Percentiles rank a stretch among this genome's conserved stretches.
Conservation (phyloP, 2,113 vertebrate species). For the Trachemys scripta region DNA sequence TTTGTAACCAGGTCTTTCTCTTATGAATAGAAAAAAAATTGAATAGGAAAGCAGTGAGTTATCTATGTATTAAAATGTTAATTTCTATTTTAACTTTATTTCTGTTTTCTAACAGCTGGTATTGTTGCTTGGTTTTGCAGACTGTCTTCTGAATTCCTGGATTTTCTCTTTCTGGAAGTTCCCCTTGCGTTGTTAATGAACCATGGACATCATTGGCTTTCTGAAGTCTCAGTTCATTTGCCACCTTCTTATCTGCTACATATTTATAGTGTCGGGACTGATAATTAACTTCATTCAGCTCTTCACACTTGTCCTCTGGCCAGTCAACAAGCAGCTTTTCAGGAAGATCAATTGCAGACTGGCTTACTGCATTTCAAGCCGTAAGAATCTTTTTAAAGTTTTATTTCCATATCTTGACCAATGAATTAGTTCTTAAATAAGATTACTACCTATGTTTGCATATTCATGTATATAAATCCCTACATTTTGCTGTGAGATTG, state of each 20-base stretch:
- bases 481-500: not conserved
- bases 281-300: slow-evolving; percentile 93
- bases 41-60: not conserved
- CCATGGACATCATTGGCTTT: slow-evolving; percentile 88
- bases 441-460: not conserved
- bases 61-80: not conserved
- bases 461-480: not conserved
- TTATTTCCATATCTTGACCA: slow-evolving; percentile 10
- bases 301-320: slow-evolving; percentile 90
- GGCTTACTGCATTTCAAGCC: slow-evolving; percentile 92
- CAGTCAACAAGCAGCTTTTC: slow-evolving; percentile 90
- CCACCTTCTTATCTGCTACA: slow-evolving; percentile 93
- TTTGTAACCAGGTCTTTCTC: not conserved
- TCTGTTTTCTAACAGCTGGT: slow-evolving; percentile 26
- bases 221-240: slow-evolving; percentile 94
- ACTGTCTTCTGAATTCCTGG: slow-evolving; percentile 47
- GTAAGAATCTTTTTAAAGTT: slow-evolving; percentile 79
- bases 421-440: not conserved
- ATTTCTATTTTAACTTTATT: not conserved
- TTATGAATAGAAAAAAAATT: not conserved
- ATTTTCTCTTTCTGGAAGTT: slow-evolving; percentile 10
- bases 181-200: slow-evolving; percentile 33
- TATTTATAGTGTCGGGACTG: slow-evolving; percentile 93
- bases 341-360: slow-evolving; percentile 93
- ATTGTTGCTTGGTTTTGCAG: slow-evolving; percentile 69